A percentile compares a stretch with the other conserved stretches of the same genome.
These are phyloP conservation scores for Arctia plantaginis DNA, from an alignment of 2,888 invertebrate species.

Conservation along the genomic window DNA sequence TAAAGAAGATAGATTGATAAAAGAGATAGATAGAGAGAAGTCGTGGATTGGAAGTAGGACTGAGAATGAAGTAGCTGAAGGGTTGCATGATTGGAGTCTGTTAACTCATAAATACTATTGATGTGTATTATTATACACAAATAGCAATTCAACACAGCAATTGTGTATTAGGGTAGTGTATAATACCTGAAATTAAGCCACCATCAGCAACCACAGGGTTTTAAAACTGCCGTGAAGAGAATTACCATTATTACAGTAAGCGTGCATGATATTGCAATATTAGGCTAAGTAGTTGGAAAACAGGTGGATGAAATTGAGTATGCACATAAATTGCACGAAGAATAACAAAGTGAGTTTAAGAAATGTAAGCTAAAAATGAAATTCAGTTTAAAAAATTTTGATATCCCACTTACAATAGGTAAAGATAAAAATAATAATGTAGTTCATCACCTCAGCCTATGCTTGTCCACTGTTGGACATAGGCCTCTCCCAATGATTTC, in stretches of 20 bases:
- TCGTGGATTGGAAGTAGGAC: not conserved
- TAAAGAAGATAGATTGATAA: no score
- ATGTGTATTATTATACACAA: not conserved
- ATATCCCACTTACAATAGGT: not conserved
- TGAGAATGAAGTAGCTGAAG: not conserved
- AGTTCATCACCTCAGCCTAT: no score
- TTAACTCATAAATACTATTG: not conserved
- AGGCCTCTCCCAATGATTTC: no score
- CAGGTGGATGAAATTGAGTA: constrained; percentile 9
- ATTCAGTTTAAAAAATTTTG: not conserved
- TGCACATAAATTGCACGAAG: not conserved
- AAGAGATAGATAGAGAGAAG: not conserved
- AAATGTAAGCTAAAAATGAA: not conserved
- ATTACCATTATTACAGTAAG: constrained; percentile 17
- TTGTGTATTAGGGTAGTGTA: not conserved
- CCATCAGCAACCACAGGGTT: not conserved
- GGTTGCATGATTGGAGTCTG: not conserved
- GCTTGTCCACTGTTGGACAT: no score
- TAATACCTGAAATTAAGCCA: constrained; percentile 22
- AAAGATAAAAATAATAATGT: not conserved
- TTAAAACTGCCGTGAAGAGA: constrained; percentile 8
- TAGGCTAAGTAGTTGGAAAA: constrained; percentile 13
- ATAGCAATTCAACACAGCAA: constrained; percentile 4
- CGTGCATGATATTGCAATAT: constrained; percentile 15
- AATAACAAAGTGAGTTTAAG: not conserved